phyloP scores from a whole-genome alignment of 2,797 vertebrate species.

The Pangasius krempfi region DNA sequence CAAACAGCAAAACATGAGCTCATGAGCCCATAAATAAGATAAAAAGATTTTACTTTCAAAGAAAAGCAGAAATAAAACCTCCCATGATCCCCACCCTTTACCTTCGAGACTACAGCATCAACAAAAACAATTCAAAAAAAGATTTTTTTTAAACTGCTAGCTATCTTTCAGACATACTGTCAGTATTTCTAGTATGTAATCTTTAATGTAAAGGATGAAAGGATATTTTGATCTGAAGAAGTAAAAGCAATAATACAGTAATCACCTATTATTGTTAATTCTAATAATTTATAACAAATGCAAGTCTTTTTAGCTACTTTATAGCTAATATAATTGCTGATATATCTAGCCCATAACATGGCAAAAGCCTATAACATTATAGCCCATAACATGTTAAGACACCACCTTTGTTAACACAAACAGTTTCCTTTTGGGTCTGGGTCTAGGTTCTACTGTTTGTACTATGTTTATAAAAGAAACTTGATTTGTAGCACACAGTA shows the following conservation, averaged over 20 bases:
- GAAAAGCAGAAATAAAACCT: conserved; percentile 31
- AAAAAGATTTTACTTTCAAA: conserved; percentile 35
- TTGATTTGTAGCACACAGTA: neutral
- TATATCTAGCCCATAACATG: neutral
- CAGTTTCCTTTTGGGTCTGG: neutral
- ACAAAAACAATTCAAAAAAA: neutral
- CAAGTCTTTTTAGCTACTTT: neutral
- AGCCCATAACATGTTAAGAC: neutral
- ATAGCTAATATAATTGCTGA: neutral
- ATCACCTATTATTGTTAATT: neutral
- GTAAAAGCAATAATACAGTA: neutral
- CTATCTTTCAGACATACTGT: conserved; percentile 3
- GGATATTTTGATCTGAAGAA: neutral
- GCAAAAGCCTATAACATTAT: no score
- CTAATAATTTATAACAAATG: neutral
- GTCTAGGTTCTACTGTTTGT: neutral
- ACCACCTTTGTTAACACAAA: no score
- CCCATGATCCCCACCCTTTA: conserved; percentile 24
- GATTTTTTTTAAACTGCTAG: neutral
- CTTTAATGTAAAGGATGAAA: no score
- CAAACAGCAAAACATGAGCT: conserved; percentile 25
- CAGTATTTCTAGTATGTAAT: neutral
- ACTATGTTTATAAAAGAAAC: neutral
- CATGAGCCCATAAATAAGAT: conserved; percentile 30
- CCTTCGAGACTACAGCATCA: neutral